A percentile compares a stretch with the other conserved stretches of the same genome.
Conservation (phyloP, 2,797 vertebrate species). For the Acomys russatus region DNA sequence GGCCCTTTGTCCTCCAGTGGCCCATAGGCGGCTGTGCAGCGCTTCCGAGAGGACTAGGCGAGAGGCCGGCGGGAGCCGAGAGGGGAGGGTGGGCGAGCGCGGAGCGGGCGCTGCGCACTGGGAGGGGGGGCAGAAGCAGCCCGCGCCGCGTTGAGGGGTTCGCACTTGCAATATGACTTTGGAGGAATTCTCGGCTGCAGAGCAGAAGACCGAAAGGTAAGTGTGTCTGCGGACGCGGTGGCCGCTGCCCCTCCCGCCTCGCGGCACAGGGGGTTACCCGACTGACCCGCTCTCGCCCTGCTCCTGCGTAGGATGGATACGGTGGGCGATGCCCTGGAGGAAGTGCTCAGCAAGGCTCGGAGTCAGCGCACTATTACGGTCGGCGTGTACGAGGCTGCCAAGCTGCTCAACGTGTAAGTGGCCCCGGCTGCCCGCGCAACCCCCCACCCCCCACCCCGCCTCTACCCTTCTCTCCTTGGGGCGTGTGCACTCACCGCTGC, state of each 20-base stretch:
- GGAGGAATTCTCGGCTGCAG: conserved; percentile 94
- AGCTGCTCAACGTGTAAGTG: conserved; percentile 97
- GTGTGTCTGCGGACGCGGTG: background rate
- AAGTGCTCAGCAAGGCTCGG: conserved; percentile 95
- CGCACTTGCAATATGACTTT: conserved; percentile 94
- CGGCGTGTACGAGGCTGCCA: conserved; percentile 97
- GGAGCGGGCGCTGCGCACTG: background rate
- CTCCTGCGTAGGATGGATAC: conserved; percentile 93
- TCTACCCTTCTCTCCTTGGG: background rate
- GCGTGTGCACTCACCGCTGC: background rate
- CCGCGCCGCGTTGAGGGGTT: conserved; percentile 67
- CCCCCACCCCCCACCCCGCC: background rate
- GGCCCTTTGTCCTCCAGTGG: conserved; percentile 84
- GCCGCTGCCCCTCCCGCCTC: accelerated
- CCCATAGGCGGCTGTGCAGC: background rate
- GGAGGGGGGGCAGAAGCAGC: conserved; percentile 61
- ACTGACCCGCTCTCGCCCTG: background rate
- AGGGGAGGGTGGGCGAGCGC: background rate
- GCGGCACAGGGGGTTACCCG: too few species aligned
- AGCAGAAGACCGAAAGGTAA: conserved; percentile 93
- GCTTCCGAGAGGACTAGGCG: accelerated
- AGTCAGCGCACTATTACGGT: conserved; percentile 96
- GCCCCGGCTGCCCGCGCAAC: background rate
- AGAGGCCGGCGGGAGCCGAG: background rate
- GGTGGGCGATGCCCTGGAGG: conserved; percentile 94